Evolutionary conservation across 2,797 vertebrate genomes (phyloP).

Genomic region (Pachyuromys duprasi): DNA sequence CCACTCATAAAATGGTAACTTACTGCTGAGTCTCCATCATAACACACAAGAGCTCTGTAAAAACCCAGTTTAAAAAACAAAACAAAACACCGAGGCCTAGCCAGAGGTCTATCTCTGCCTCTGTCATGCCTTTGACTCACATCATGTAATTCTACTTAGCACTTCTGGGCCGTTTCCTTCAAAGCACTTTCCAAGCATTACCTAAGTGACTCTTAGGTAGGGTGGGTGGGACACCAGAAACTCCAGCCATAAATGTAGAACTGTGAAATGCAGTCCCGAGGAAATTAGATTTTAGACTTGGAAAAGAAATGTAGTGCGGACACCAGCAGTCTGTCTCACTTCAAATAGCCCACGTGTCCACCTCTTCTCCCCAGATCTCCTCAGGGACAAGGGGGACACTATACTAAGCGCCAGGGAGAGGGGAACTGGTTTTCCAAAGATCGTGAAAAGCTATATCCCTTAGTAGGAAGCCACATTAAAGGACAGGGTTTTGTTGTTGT

Average conservation of each 20-base stretch:
- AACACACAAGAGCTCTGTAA: conserved; percentile 73
- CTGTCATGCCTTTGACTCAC: conserved; percentile 40
- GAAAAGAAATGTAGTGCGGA: conserved; percentile 71
- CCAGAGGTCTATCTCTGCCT: conserved; percentile 73
- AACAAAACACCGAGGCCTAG: conserved; percentile 32
- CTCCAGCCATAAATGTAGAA: conserved; percentile 57
- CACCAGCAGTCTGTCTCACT: conserved; percentile 67
- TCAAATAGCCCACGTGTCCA: conserved; percentile 40
- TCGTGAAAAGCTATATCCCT: conserved; percentile 65
- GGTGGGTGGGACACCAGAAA: conserved; percentile 55
- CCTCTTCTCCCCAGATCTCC: conserved; percentile 40
- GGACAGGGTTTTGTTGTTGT: not conserved
- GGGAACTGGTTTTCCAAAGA: conserved; percentile 51
- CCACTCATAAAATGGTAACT: conserved; percentile 76
- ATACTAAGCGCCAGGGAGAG: conserved; percentile 41
- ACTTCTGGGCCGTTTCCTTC: conserved; percentile 79
- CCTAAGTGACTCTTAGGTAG: conserved; percentile 74
- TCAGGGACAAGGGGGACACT: conserved; percentile 71
- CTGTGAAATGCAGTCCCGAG: conserved; percentile 70
- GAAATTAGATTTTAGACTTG: conserved; percentile 81
- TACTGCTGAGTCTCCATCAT: conserved; percentile 71
- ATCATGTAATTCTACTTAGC: conserved; percentile 79
- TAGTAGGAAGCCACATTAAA: conserved; percentile 46
- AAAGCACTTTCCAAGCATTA: conserved; percentile 79
- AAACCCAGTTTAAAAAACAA: conserved; percentile 64